Evolutionary conservation across 1,140 invertebrate species (phyloP).

Genomic region (Whitmania pigra): DNA sequence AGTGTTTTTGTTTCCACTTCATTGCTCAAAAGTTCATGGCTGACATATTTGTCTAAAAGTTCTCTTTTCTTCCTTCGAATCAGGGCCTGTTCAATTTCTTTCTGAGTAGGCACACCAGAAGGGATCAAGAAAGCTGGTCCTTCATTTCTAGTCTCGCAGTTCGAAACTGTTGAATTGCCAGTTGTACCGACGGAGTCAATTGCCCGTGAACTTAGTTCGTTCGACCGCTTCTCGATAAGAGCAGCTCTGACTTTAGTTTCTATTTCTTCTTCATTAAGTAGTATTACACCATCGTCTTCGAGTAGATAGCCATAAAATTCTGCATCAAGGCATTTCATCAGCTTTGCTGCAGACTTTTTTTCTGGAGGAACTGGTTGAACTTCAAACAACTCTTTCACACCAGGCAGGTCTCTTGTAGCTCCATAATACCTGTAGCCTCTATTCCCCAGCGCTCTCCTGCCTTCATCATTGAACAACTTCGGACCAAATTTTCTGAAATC

Average conservation of each 20-base stretch:
- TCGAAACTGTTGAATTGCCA: too few relatives aligned
- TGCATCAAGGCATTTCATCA: constrained; percentile 95
- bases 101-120: constrained; percentile 25
- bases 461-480: constrained; percentile 83
- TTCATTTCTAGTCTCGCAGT: too few relatives aligned
- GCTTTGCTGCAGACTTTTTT: constrained; percentile 78
- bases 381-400: constrained; percentile 92
- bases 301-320: constrained; percentile 98
- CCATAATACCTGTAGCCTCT: constrained; percentile 94
- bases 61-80: constrained; percentile 76
- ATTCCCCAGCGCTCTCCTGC: constrained; percentile 88
- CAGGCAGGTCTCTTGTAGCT: constrained; percentile 92
- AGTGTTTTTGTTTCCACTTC: constrained; percentile 34
- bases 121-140: too few relatives aligned
- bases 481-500: constrained; percentile 80
- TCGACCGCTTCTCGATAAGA: too few relatives aligned
- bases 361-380: constrained; percentile 64
- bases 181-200: too few relatives aligned
- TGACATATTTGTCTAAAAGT: constrained; percentile 52
- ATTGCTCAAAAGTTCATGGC: constrained; percentile 35
- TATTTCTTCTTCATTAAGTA: constrained; percentile 69
- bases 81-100: constrained; percentile 67
- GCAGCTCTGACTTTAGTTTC: constrained; percentile 51
- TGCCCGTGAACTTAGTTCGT: too few relatives aligned
- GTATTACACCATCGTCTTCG: constrained; percentile 87